These are phyloP conservation scores for Xiphorhynchus erythropygius DNA, from an alignment of 2,797 vertebrate genomes.

Conservation along the genomic window DNA sequence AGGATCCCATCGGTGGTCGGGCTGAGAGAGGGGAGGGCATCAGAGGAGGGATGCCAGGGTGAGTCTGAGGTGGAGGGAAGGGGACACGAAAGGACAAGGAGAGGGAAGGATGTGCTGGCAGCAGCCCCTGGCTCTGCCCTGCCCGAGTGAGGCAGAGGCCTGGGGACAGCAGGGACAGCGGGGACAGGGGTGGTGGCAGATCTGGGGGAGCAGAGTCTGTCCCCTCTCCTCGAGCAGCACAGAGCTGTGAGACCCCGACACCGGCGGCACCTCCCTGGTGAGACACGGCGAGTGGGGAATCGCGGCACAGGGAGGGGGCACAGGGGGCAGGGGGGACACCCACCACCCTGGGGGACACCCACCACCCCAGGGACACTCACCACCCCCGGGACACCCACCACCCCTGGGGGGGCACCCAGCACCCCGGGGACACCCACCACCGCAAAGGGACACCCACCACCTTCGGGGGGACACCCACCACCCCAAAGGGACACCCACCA, in stretches of 20 bases:
- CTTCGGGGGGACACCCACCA: neutral
- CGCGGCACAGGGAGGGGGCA: rapidly evolving
- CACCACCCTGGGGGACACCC: neutral
- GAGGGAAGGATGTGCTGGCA: neutral
- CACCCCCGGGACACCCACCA: neutral
- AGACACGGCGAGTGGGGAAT: neutral
- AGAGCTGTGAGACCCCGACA: neutral
- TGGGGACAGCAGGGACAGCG: neutral
- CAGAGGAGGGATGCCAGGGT: neutral
- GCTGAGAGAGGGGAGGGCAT: neutral
- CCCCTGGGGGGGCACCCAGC: neutral
- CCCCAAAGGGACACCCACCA: neutral
- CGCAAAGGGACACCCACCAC: neutral
- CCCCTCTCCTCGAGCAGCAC: neutral
- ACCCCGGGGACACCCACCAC: no score
- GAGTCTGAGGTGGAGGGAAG: neutral
- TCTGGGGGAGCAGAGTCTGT: neutral
- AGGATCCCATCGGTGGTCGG: neutral
- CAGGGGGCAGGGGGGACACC: neutral
- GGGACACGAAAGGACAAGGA: neutral
- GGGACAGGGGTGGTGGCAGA: neutral
- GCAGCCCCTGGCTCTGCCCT: neutral
- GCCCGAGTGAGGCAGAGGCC: neutral
- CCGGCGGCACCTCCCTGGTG: neutral
- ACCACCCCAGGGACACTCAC: neutral